A percentile compares a stretch with the other conserved stretches of the same genome.
phyloP scores from a whole-genome alignment of 37 sponge, comb jelly and placozoan species.

The Spongilla lacustris region DNA sequence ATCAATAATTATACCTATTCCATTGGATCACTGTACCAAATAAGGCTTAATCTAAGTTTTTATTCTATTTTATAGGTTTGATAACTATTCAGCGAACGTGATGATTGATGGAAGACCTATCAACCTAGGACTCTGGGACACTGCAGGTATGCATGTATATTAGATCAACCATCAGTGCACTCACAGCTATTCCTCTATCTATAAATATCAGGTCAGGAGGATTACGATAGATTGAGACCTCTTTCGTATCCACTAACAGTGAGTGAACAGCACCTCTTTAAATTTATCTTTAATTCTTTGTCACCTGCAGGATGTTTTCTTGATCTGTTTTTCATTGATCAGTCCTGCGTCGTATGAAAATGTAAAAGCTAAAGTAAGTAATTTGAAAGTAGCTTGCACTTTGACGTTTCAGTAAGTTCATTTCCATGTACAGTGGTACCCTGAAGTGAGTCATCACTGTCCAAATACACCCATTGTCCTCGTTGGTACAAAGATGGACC shows the following conservation, averaged over 20 bases:
- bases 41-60: too few species aligned
- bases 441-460: slow-evolving; percentile 58
- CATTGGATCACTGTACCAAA: too few species aligned
- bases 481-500: slow-evolving; percentile 64
- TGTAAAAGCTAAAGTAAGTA: slow-evolving; percentile 48
- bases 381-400: too few species aligned
- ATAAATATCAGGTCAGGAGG: slow-evolving; percentile 43
- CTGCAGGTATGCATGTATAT: slow-evolving; percentile 33
- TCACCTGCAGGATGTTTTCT: slow-evolving; percentile 41
- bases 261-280: too few species aligned
- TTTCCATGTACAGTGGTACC: slow-evolving; percentile 20
- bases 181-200: background rate
- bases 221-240: slow-evolving; percentile 63
- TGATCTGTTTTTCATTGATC: slow-evolving; percentile 68
- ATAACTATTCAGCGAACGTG: slow-evolving; percentile 82
- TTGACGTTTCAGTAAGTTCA: too few species aligned
- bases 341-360: slow-evolving; percentile 68
- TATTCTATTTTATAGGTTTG: slow-evolving; percentile 8
- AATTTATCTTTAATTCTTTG: too few species aligned
- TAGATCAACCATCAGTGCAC: background rate
- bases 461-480: slow-evolving; percentile 61
- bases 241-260: slow-evolving; percentile 73
- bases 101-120: slow-evolving; percentile 71
- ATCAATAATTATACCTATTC: too few species aligned
- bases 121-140: slow-evolving; percentile 80